These are phyloP conservation scores for Podarcis cretensis DNA, from an alignment of 2,113 vertebrate genomes.

Conservation along the genomic window DNA sequence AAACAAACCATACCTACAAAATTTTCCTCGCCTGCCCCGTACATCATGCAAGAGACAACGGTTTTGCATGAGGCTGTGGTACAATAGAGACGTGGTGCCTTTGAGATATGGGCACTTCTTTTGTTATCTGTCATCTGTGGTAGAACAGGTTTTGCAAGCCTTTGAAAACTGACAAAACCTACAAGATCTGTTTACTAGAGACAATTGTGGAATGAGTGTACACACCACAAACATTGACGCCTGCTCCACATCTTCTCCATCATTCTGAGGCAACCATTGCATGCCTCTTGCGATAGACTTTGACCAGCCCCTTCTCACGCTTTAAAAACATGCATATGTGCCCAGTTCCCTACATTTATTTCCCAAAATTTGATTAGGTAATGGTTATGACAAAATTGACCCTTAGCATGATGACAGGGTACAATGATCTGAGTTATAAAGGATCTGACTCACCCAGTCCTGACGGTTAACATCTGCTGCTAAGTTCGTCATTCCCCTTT, in stretches of 20 bases:
- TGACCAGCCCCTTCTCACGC: background rate
- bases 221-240: background rate
- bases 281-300: background rate
- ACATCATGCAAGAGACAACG: background rate
- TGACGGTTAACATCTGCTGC: fast-evolving
- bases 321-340: background rate
- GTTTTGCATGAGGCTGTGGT: background rate
- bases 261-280: background rate
- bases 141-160: background rate
- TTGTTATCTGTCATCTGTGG: background rate
- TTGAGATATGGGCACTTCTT: too few species aligned
- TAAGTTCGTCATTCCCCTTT: background rate
- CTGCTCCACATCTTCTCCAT: too few species aligned
- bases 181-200: background rate
- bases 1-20: background rate
- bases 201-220: background rate
- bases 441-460: background rate
- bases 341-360: background rate
- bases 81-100: background rate
- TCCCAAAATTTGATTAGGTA: background rate
- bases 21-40: background rate
- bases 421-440: background rate
- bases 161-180: background rate
- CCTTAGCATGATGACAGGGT: background rate
- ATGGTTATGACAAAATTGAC: background rate